Evolutionary conservation across 2,888 invertebrate genomes (phyloP).

Genomic region (Andrena hattorfiana): DNA sequence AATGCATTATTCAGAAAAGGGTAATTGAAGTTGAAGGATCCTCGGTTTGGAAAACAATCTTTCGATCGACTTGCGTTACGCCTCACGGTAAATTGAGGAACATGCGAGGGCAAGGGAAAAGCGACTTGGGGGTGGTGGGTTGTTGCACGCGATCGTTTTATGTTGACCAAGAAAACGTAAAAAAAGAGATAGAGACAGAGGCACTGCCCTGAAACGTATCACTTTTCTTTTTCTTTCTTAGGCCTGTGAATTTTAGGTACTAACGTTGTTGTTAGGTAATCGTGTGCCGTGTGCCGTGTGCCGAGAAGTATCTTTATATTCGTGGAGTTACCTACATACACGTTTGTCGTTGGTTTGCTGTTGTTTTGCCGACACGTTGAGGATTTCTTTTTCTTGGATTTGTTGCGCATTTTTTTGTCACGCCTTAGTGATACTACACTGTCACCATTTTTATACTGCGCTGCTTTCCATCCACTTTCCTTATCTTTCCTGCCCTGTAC

Average conservation of each 20-base stretch:
- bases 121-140: conserved; percentile 37
- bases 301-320: conserved; percentile 81
- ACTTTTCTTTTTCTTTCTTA: conserved; percentile 56
- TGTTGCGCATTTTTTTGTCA: conserved; percentile 72
- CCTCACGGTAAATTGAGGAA: conserved; percentile 34
- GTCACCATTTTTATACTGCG: conserved; percentile 59
- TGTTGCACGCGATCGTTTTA: conserved; percentile 39
- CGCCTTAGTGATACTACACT: conserved; percentile 75
- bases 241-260: conserved; percentile 80
- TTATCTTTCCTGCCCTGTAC: not conserved
- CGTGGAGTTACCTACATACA: conserved; percentile 75
- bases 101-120: conserved; percentile 15
- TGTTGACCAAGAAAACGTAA: conserved; percentile 55
- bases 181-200: conserved; percentile 63
- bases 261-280: conserved; percentile 85
- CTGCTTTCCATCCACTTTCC: conserved; percentile 54
- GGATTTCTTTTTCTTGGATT: conserved; percentile 72
- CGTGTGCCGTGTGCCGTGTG: conserved; percentile 85
- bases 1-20: not conserved
- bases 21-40: not conserved
- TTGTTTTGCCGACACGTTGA: conserved; percentile 80
- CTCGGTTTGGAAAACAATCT: not conserved
- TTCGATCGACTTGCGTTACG: conserved; percentile 6
- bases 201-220: conserved; percentile 59
- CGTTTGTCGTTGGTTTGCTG: conserved; percentile 84